Conservation (phyloP, 1,140 invertebrate genomes). For the Aphelinus atriplicis region DNA sequence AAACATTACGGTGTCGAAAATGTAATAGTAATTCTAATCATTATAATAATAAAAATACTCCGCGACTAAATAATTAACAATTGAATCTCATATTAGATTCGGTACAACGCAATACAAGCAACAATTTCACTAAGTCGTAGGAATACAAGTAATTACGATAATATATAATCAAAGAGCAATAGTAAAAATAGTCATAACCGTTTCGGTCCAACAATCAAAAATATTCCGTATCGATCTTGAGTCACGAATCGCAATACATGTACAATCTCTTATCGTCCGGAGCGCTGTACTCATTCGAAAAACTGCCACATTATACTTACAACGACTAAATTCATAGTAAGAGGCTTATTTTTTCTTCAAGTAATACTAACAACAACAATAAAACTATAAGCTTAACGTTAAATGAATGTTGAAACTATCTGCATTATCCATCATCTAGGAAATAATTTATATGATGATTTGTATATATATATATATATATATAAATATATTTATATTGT, state of each 20-base stretch:
- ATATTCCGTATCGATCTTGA: neutral
- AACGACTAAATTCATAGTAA: too few species aligned
- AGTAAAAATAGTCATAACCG: slow-evolving; percentile 38
- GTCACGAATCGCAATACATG: slow-evolving; percentile 4
- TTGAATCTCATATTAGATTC: slow-evolving; percentile 19
- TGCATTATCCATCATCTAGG: too few species aligned
- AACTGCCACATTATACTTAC: too few species aligned
- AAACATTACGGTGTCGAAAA: slow-evolving; percentile 35
- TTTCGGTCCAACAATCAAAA: slow-evolving; percentile 33
- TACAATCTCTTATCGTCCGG: slow-evolving; percentile 7
- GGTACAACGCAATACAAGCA: slow-evolving; percentile 30
- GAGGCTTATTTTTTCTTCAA: too few species aligned
- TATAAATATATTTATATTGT: neutral
- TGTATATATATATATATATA: neutral
- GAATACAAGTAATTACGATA: slow-evolving; percentile 4
- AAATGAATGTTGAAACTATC: too few species aligned
- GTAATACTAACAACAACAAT: too few species aligned
- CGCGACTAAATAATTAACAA: slow-evolving; percentile 37
- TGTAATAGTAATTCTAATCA: slow-evolving; percentile 33
- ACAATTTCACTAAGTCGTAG: slow-evolving; percentile 31
- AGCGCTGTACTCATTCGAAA: too few species aligned
- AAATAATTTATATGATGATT: too few species aligned
- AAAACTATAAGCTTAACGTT: too few species aligned
- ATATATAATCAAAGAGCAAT: slow-evolving; percentile 6
- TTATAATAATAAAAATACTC: slow-evolving; percentile 38